Conservation (phyloP, 2,888 invertebrate species). For the Nowickia ferox region DNA sequence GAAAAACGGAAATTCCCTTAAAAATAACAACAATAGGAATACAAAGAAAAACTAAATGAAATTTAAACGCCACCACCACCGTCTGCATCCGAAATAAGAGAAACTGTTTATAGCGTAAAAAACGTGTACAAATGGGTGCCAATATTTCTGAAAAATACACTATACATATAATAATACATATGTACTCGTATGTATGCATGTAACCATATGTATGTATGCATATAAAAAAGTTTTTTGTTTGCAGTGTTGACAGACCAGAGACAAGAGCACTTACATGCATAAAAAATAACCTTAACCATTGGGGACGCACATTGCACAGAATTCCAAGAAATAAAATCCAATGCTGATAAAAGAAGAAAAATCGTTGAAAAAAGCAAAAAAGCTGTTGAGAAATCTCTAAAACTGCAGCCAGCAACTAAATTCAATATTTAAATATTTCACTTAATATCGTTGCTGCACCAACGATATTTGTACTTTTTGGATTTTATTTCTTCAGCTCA, state of each 20-base stretch:
- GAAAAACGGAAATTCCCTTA: slow-evolving; percentile 64
- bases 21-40: slow-evolving; percentile 20
- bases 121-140: slow-evolving; percentile 63
- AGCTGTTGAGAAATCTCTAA: not conserved
- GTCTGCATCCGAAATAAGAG: not conserved
- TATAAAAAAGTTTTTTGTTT: slow-evolving; percentile 24
- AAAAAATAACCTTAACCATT: slow-evolving; percentile 52
- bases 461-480: not conserved
- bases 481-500: not conserved
- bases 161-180: not conserved
- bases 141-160: slow-evolving; percentile 46
- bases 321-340: slow-evolving; percentile 57
- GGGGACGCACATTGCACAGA: slow-evolving; percentile 27
- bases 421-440: slow-evolving; percentile 13
- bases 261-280: slow-evolving; percentile 36
- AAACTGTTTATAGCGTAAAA: slow-evolving; percentile 39
- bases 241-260: slow-evolving; percentile 42
- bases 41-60: slow-evolving; percentile 53
- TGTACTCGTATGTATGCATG: no score
- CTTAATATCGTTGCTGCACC: not conserved
- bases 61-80: slow-evolving; percentile 67
- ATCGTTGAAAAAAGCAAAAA: not conserved
- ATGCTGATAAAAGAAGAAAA: slow-evolving; percentile 40
- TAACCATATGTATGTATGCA: no score
- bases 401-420: slow-evolving; percentile 21